Conservation (phyloP, 2,888 invertebrate species). For the Apoderus coryli region DNA sequence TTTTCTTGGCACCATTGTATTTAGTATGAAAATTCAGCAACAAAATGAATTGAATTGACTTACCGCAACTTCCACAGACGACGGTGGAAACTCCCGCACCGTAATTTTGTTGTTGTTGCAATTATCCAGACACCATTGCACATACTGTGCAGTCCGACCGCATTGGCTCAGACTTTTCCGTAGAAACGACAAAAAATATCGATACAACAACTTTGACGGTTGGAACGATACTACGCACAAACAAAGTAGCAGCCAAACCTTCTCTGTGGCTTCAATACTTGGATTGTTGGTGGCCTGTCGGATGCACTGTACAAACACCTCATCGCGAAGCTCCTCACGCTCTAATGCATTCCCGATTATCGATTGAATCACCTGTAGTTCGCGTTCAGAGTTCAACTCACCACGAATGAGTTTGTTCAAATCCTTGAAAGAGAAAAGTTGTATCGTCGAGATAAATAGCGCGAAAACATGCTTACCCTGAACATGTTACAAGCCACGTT, state of each 20-base stretch:
- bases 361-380: constrained; percentile 68
- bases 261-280: constrained; percentile 64
- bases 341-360: constrained; percentile 79
- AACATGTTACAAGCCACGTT: constrained; percentile 80
- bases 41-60: constrained; percentile 29
- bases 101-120: constrained; percentile 75
- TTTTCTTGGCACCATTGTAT: too few species aligned
- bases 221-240: constrained; percentile 85
- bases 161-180: constrained; percentile 53
- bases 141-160: constrained; percentile 65
- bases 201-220: constrained; percentile 68
- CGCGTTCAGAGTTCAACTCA: constrained; percentile 71
- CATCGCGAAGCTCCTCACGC: constrained; percentile 81
- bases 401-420: constrained; percentile 80
- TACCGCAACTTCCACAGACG: constrained; percentile 84
- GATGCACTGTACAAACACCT: constrained; percentile 79
- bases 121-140: constrained; percentile 89
- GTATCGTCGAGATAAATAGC: not conserved
- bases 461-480: constrained; percentile 50
- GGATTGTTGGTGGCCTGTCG: constrained; percentile 84
- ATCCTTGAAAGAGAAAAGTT: constrained; percentile 53
- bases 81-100: constrained; percentile 72
- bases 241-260: constrained; percentile 80
- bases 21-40: too few species aligned
- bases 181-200: constrained; percentile 65